Percentiles rank a stretch among this genome's conserved stretches.
phyloP scores from a whole-genome alignment of 1,140 invertebrate species.

The Steinernema khuongi region DNA sequence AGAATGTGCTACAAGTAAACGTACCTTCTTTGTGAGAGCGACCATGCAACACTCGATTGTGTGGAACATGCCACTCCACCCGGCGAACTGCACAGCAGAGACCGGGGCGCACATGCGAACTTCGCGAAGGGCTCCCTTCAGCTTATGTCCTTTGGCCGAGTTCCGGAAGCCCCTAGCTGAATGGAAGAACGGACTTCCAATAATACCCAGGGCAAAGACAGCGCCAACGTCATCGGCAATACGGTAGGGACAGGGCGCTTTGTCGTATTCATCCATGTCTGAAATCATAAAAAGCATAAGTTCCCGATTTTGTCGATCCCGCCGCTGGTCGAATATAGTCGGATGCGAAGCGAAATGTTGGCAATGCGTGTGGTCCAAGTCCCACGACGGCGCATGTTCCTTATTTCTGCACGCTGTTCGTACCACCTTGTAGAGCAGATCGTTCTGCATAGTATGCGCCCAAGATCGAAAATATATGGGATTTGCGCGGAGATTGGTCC shows the following conservation, averaged over 20 bases:
- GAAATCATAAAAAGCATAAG: not conserved
- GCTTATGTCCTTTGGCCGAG: conserved; percentile 68
- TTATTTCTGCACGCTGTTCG: no score
- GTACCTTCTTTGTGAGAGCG: conserved; percentile 88
- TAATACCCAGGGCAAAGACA: conserved; percentile 93
- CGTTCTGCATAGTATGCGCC: no score
- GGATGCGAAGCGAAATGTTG: no score
- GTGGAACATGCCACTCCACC: conserved; percentile 80
- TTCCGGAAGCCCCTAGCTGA: conserved; percentile 92
- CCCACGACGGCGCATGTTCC: no score
- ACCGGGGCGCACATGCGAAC: conserved; percentile 45
- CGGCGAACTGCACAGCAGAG: conserved; percentile 59
- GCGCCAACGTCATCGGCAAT: conserved; percentile 95
- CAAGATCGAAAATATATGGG: no score
- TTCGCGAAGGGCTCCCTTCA: conserved; percentile 22
- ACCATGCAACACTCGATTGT: conserved; percentile 91
- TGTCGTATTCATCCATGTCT: not conserved
- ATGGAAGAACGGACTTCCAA: conserved; percentile 91
- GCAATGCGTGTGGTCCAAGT: no score
- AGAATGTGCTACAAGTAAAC: conserved; percentile 62
- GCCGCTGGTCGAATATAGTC: no score
- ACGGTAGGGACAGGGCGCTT: conserved; percentile 72
- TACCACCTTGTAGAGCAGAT: no score
- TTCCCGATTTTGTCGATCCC: no score
- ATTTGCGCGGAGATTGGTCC: no score